These are phyloP conservation scores for Harlomillsia oculata DNA, from an alignment of 1,140 invertebrate species.

Conservation along the genomic window DNA sequence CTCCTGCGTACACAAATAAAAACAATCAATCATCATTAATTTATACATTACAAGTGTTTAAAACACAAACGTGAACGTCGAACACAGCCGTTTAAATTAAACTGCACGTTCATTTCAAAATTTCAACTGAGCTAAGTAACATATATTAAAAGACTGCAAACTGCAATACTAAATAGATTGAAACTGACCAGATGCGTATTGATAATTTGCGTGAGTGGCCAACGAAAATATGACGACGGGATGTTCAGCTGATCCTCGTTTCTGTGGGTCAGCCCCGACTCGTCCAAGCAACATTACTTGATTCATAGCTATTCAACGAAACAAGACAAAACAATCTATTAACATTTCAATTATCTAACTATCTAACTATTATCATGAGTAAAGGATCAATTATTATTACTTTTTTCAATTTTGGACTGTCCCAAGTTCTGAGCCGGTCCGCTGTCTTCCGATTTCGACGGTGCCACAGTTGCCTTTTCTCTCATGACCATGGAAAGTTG, in stretches of 20 bases:
- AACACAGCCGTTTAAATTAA: too few relatives aligned
- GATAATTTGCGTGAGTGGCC: conserved; percentile 78
- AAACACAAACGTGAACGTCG: too few relatives aligned
- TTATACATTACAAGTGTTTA: conserved; percentile 5
- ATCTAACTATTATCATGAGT: too few relatives aligned
- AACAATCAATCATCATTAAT: background rate
- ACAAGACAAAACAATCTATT: conserved; percentile 27
- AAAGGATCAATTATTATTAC: conserved; percentile 24
- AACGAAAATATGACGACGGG: conserved; percentile 82
- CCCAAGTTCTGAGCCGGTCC: background rate
- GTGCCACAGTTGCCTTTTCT: too few relatives aligned
- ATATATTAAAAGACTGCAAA: background rate
- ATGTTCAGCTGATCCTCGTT: conserved; percentile 66
- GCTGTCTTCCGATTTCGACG: too few relatives aligned
- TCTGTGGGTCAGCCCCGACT: conserved; percentile 74
- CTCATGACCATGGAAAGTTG: too few relatives aligned
- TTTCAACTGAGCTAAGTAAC: too few relatives aligned
- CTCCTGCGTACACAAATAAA: too few relatives aligned
- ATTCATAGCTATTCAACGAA: conserved; percentile 62
- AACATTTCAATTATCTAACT: too few relatives aligned
- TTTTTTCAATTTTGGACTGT: conserved; percentile 18
- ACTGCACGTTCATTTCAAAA: too few relatives aligned
- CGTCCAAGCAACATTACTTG: conserved; percentile 74
- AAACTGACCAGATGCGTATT: conserved; percentile 45
- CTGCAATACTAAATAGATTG: background rate